Percentiles rank a stretch among this genome's conserved stretches.
Conservation (phyloP, 2,797 vertebrate genomes). For the Ispidina picta region DNA sequence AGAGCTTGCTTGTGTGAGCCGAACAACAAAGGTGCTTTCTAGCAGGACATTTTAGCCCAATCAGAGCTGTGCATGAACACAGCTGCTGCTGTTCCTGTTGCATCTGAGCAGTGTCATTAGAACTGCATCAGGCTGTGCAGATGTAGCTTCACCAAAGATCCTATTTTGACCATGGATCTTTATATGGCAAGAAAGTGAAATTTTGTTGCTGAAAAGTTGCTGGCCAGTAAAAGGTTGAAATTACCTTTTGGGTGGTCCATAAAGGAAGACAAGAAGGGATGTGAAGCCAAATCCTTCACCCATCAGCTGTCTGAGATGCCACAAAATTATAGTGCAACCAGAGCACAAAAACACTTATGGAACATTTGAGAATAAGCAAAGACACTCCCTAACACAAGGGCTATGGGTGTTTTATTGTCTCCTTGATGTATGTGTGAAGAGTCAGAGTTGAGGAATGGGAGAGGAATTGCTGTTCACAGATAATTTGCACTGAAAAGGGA, state of each 20-base stretch:
- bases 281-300: not conserved
- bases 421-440: not conserved
- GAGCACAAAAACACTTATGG: not conserved
- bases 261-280: not conserved
- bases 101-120: not conserved
- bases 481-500: not conserved
- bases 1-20: not conserved
- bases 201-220: not conserved
- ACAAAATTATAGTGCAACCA: not conserved
- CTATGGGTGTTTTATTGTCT: not conserved
- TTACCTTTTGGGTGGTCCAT: not conserved
- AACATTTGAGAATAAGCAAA: not conserved
- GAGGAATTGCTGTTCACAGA: not conserved
- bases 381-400: not conserved
- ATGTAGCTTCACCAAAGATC: not conserved
- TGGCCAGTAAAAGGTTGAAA: not conserved
- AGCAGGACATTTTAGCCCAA: not conserved
- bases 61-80: fast-evolving
- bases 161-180: not conserved
- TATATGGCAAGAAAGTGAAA: not conserved
- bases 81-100: fast-evolving
- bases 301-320: not conserved
- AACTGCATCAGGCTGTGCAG: not conserved
- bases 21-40: not conserved
- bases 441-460: not conserved